Evolutionary conservation across 92 coral and sea anemone genomes (phyloP).

Genomic region (Parazoanthus darwini): DNA sequence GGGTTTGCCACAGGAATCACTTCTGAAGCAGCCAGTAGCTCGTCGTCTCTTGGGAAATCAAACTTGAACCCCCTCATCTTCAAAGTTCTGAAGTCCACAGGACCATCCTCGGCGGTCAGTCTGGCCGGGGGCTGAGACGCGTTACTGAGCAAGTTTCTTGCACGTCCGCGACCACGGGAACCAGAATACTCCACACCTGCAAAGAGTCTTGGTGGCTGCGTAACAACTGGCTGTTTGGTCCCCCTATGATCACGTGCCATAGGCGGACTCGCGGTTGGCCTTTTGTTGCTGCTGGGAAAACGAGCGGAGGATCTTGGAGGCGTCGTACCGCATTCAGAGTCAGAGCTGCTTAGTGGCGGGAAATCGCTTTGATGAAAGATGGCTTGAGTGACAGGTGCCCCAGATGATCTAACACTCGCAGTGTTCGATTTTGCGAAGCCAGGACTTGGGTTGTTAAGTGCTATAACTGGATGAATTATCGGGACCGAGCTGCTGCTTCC

Average conservation of each 20-base stretch:
- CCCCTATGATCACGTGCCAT: neutral
- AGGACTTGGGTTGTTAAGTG: constrained; percentile 22
- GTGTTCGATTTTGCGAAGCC: constrained; percentile 5
- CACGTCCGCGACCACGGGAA: constrained; percentile 91
- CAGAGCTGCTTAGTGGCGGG: constrained; percentile 91
- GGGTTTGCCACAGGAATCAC: constrained; percentile 59
- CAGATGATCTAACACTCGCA: neutral
- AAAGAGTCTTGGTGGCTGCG: constrained; percentile 3
- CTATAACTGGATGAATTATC: neutral
- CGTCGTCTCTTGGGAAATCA: constrained; percentile 83
- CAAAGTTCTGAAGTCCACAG: constrained; percentile 26
- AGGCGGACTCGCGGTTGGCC: neutral
- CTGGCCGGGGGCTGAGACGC: constrained; percentile 74
- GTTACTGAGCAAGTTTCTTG: constrained; percentile 63
- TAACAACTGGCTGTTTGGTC: neutral
- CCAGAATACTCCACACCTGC: constrained; percentile 49
- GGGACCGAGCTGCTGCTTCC: constrained; percentile 6
- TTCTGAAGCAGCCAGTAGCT: constrained; percentile 74
- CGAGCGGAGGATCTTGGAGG: constrained; percentile 52
- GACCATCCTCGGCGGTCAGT: constrained; percentile 61
- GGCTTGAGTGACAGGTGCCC: constrained; percentile 22
- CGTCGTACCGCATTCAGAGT: constrained; percentile 64
- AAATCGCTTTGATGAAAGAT: constrained; percentile 77
- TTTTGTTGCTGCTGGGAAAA: neutral
- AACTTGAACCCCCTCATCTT: constrained; percentile 34